Evolutionary conservation across 1,140 invertebrate species (phyloP).

Genomic region (Lutraria rhynchaena): DNA sequence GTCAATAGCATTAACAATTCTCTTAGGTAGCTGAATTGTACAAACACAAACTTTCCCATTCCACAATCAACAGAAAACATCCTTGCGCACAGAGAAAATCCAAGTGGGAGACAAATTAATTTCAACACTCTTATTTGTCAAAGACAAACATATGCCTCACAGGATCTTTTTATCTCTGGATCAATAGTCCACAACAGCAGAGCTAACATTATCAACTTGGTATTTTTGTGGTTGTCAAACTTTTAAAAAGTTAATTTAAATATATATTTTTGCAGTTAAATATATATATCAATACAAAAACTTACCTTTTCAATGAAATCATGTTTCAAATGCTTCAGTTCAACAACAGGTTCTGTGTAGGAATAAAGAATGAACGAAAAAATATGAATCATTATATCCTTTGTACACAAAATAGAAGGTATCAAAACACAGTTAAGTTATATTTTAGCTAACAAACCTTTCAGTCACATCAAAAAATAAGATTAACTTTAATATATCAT

Average conservation of each 20-base stretch:
- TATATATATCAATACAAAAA: not conserved
- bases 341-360: slow-evolving; percentile 74
- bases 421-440: too few species aligned
- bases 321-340: slow-evolving; percentile 74
- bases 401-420: too few species aligned
- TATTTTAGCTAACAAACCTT: too few species aligned
- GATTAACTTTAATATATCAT: too few species aligned
- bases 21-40: too few species aligned
- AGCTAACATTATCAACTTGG: not conserved
- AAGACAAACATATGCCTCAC: not conserved
- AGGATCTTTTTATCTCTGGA: not conserved
- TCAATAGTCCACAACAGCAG: not conserved
- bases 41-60: too few species aligned
- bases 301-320: slow-evolving; percentile 78
- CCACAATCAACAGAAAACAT: too few species aligned
- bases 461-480: too few species aligned
- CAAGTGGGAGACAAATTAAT: not conserved
- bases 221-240: not conserved
- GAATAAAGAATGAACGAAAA: too few species aligned
- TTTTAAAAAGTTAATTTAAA: not conserved
- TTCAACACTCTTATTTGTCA: not conserved
- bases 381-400: too few species aligned
- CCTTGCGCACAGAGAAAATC: too few species aligned
- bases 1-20: too few species aligned
- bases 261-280: not conserved